A percentile compares a stretch with the other conserved stretches of the same genome.
Conservation (phyloP, 2,888 invertebrate genomes). For the Syrphus vitripennis region DNA sequence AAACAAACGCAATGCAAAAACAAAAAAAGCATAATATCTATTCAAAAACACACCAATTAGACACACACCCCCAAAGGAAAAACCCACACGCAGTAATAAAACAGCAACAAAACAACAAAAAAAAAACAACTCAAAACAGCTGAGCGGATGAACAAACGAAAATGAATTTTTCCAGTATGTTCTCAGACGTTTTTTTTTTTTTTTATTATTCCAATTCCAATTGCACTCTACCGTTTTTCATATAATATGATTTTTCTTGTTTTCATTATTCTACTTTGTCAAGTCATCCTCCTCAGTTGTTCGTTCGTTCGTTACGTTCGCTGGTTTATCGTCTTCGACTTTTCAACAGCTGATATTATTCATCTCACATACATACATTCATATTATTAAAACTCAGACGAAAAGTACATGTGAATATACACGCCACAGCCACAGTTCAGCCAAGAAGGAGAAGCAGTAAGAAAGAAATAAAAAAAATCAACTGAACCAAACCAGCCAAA, state of each 20-base stretch:
- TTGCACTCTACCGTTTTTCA: slow-evolving; percentile 18
- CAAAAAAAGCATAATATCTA: background rate
- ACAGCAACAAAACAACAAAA: background rate
- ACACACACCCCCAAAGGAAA: slow-evolving; percentile 21
- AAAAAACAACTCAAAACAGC: slow-evolving; percentile 34
- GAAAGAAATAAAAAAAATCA: slow-evolving; percentile 5
- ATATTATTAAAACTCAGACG: slow-evolving; percentile 5
- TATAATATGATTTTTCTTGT: background rate
- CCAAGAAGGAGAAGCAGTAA: background rate
- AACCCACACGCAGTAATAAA: slow-evolving; percentile 2
- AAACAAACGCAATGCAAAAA: background rate
- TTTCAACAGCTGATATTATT: slow-evolving; percentile 51
- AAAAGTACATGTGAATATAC: background rate
- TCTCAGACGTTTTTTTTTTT: background rate
- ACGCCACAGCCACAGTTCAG: background rate
- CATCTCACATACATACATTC: background rate
- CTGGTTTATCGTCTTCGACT: background rate
- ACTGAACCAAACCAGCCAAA: slow-evolving; percentile 31
- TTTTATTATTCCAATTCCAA: too few species aligned
- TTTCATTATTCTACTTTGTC: slow-evolving; percentile 3
- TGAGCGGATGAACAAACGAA: slow-evolving; percentile 37
- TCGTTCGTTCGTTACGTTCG: background rate
- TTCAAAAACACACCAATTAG: slow-evolving; percentile 6
- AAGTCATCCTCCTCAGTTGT: background rate
- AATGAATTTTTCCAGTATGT: slow-evolving; percentile 40